These are phyloP conservation scores for Helicoverpa zea DNA, from an alignment of 1,140 invertebrate species.

Conservation along the genomic window DNA sequence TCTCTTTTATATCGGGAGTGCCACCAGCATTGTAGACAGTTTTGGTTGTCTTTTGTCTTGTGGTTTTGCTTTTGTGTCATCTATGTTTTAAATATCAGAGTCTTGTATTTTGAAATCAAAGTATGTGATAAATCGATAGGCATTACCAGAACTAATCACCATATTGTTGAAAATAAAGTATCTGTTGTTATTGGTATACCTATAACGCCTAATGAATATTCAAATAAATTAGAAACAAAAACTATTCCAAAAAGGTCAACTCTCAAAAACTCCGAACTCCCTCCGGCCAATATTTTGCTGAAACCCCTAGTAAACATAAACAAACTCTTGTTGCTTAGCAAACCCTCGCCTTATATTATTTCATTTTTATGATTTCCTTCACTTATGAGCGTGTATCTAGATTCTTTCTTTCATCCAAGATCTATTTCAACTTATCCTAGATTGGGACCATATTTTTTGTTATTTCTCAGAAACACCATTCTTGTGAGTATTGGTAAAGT, in stretches of 20 bases:
- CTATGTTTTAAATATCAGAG: neutral
- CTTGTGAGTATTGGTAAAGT: neutral
- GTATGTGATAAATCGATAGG: too few relatives aligned
- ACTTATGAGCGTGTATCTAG: constrained; percentile 30
- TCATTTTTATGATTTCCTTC: constrained; percentile 29
- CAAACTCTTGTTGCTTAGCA: neutral
- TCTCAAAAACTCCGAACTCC: too few relatives aligned
- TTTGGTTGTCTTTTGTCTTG: neutral
- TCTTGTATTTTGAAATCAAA: too few relatives aligned
- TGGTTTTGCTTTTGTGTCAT: too few relatives aligned
- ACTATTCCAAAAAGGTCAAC: too few relatives aligned
- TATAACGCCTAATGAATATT: neutral
- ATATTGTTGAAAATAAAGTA: too few relatives aligned
- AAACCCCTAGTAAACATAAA: neutral
- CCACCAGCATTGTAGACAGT: neutral
- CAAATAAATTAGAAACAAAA: neutral
- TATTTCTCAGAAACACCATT: constrained; percentile 8
- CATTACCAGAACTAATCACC: too few relatives aligned
- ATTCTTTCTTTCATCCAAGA: constrained; percentile 16
- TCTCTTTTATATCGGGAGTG: constrained; percentile 42
- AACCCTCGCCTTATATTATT: constrained; percentile 23
- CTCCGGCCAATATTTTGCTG: neutral
- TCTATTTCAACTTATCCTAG: constrained; percentile 25
- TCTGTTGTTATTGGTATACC: too few relatives aligned
- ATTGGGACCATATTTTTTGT: constrained; percentile 21